A percentile compares a stretch with the other conserved stretches of the same genome.
Evolutionary conservation across 2,888 invertebrate species (phyloP).

Genomic region (Brachyptera risi): DNA sequence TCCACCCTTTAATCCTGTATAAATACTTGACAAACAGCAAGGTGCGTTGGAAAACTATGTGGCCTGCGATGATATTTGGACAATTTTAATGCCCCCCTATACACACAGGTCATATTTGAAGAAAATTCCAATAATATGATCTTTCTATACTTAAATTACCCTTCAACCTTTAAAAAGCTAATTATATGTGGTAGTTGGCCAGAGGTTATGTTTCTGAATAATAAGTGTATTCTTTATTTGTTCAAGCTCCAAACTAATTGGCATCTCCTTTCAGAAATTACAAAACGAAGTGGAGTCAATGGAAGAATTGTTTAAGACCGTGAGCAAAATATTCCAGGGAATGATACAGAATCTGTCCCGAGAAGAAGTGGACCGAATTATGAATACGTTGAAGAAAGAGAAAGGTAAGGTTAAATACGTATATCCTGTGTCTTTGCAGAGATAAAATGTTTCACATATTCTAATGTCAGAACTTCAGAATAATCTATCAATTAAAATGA

Average conservation of each 20-base stretch:
- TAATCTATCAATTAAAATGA: too few relatives aligned
- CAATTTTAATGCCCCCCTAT: too few relatives aligned
- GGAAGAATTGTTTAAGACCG: conserved; percentile 84
- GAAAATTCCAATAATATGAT: background rate
- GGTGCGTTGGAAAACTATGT: too few relatives aligned
- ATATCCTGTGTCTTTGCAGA: too few relatives aligned
- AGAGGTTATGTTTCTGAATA: background rate
- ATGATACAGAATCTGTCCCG: conserved; percentile 85
- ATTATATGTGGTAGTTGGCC: background rate
- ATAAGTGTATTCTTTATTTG: background rate
- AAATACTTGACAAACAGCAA: too few relatives aligned
- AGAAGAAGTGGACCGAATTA: conserved; percentile 87
- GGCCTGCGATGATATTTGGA: too few relatives aligned
- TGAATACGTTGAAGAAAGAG: conserved; percentile 80
- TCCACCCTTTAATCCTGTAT: too few relatives aligned
- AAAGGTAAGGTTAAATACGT: too few relatives aligned
- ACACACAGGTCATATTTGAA: too few relatives aligned
- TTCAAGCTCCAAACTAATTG: conserved; percentile 14
- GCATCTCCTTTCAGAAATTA: conserved; percentile 51
- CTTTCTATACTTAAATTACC: too few relatives aligned
- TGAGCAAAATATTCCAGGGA: conserved; percentile 88
- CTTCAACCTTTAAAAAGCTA: background rate
- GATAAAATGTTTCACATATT: too few relatives aligned
- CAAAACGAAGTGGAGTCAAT: conserved; percentile 80
- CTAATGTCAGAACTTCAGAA: too few relatives aligned